Base-by-base conservation (phyloP, 1,140 invertebrate genomes). In the Oppia nitens region DNA sequence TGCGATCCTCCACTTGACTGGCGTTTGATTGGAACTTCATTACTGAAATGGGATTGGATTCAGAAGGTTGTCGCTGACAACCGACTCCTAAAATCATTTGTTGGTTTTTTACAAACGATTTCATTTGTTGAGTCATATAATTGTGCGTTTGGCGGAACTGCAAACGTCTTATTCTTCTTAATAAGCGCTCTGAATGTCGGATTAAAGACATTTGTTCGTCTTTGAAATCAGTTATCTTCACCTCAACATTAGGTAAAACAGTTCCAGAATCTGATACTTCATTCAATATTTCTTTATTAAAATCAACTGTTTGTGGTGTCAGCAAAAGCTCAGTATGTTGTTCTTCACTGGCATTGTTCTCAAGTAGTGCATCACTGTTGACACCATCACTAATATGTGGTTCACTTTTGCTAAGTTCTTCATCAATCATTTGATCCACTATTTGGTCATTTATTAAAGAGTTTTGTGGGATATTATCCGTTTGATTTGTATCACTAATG, bases 101-200 rank as follows among this genome's bases (percentile, higher is more conserved):
- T 47, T 83, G 78, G 68, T 83, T 71, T 67, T 84, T 80, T 67
- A 88, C 73, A 57, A 87, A 76, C 56, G 80, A 77, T 17, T 77
- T 76, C 1, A 83, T 77, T 69, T 92, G 83, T 58, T 83, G 81
- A 53, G 80, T 80, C 25, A 81, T 75, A 68, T 88, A 84, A 53
- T 78, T 78, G 14, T 85, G 83, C 62, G 87, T 74, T 20, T 80
- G 72, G 53, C 78, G 74, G 0, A 79, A 77, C 69, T 90, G 85
- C 6, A 87, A 69, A 66, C 87, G 85, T 0, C 81, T 72, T 40
- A 89, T 70, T 49, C 87, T 73, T 57, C 84, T 74, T 63, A 83
- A 64, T 53, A 91, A 69, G 67, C 82, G 81, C 3, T 83, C 80
- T 55, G 79, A 76, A 63, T 80, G 74, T 23, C 81, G 73, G 64